phyloP scores from a whole-genome alignment of 2,888 invertebrate species.

The Petrolisthes cinctipes region DNA sequence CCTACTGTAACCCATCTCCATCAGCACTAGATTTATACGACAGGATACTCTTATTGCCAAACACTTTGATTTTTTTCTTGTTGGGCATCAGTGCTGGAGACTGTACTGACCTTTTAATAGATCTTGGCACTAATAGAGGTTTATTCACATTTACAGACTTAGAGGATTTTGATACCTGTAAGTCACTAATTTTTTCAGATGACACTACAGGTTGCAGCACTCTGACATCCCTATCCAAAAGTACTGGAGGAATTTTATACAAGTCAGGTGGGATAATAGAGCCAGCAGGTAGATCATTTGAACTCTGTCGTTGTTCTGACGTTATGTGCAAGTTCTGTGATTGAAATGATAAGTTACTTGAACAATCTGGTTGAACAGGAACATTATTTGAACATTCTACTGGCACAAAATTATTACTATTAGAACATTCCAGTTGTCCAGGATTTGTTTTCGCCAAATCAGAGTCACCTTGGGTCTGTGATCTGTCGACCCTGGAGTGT shows the following conservation, averaged over 20 bases:
- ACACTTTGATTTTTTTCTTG: constrained; percentile 41
- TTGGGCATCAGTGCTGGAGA: neutral
- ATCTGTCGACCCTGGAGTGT: constrained; percentile 1
- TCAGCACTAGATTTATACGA: constrained; percentile 15
- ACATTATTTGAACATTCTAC: too few species aligned
- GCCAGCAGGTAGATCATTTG: neutral
- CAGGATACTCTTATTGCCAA: constrained; percentile 38
- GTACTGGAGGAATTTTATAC: neutral
- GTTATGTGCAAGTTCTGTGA: too few species aligned
- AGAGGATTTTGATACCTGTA: neutral
- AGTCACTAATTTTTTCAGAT: neutral
- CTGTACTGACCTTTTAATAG: constrained; percentile 9
- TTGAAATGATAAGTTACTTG: too few species aligned
- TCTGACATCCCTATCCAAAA: neutral
- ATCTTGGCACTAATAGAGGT: neutral
- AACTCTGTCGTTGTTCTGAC: too few species aligned
- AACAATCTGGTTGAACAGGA: too few species aligned
- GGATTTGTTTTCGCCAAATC: too few species aligned
- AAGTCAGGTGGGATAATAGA: neutral
- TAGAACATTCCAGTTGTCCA: too few species aligned
- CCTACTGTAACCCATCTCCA: neutral
- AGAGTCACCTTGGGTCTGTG: neutral
- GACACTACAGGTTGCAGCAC: neutral
- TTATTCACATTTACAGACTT: neutral
- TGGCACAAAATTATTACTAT: too few species aligned